Base-by-base conservation (phyloP, 2,797 vertebrate genomes). In the Gymnocypris eckloni region DNA sequence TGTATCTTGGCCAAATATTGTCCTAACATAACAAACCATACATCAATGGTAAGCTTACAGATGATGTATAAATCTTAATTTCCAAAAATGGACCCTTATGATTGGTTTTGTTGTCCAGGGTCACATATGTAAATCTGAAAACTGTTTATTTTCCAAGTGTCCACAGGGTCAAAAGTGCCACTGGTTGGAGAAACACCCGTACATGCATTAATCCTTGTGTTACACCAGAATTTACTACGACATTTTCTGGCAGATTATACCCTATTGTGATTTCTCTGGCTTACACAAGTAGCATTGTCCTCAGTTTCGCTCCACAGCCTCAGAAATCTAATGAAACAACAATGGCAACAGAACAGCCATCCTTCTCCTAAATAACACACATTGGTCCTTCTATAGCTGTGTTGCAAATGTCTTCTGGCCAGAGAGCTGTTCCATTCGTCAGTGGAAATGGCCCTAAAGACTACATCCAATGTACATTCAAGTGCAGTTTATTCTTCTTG, bases 401-500 rank as follows among this genome's bases (percentile, higher is more conserved):
- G 70, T 66, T 43, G 79, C 71, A 89, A 92, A 90, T 90, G 93
- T 91, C 83, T 59, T 64, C 82, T 82, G 83, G 86, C 83, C 86
- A 75, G 73, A 80, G 83, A 89, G 90, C 91, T 90, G 88, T 89
- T 84, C 83, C 89, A 89, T 93, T 88, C 88, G 84, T 94, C 90
- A 90, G 84, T 89, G 89, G 72, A 76, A 87, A 90, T 87, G 86
- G 87, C 88, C 89, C 83, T 92, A 88, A 91, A 92, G 84, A 86
- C 89, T 83, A 72, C 90, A 87, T 92, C 92, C 88, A 89, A 89
- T 85, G 89, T 85, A 91, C 91, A 91, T 92, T 84, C 85, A 85
- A 78, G 75, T 86, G 72, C 83, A 87, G 90, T 93, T 92, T 92
- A 93, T 93, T 91, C 87, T 90, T 86, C 18, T 89, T 41, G 72